Evolutionary conservation across 2,113 vertebrate species (phyloP), one percentile per base, ranked within the genome.

Genomic region (Ondatra zibethicus): DNA sequence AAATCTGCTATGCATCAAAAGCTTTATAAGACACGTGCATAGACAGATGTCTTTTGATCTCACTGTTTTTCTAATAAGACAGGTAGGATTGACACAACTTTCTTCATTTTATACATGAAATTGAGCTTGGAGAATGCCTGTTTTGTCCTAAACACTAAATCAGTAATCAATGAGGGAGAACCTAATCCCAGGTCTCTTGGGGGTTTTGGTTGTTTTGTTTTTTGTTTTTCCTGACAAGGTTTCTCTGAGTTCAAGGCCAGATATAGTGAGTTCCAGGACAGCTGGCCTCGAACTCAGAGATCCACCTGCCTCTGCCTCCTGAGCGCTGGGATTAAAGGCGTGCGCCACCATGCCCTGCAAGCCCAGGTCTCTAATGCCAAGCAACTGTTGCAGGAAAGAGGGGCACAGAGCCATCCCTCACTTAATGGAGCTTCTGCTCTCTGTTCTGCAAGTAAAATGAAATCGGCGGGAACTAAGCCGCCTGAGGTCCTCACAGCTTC

Each of bases 1-100:
- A 95, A 91, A 78, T 9, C 65, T 89, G 6, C 72, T 88, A 27
- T 66, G 80, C 55, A 63, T 91, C 63, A 65, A 87, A 87, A 68
- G 17, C 7, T 36, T 94, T 92, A 61, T 9, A 89, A 93, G 91
- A 39, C 68, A 84, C 76, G 72, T 61, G 12, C 50, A 76, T 4
- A 61, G 66, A 82, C 33, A 82, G 36, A 85, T 29, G 10, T 39
- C 93, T 70, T 82, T 88, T 78, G 70, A 76, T 39, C 19, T 47
- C 42, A 1, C 80, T 88, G 27, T 19, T 45, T 92, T 9, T 14
- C 58, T 17, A 33, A 0, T 0, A 78, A 13, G 55, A n/a, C 36
- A 36, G 27, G 31, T 23, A 36, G 47, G 61, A 2, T 12, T 70
- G 23, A 36, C 78, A 10, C 75, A 21, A 36, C 63, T 11, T 25